Conservation (phyloP, 35 echinoderm and acorn worm genomes). For the Acanthaster planci region DNA sequence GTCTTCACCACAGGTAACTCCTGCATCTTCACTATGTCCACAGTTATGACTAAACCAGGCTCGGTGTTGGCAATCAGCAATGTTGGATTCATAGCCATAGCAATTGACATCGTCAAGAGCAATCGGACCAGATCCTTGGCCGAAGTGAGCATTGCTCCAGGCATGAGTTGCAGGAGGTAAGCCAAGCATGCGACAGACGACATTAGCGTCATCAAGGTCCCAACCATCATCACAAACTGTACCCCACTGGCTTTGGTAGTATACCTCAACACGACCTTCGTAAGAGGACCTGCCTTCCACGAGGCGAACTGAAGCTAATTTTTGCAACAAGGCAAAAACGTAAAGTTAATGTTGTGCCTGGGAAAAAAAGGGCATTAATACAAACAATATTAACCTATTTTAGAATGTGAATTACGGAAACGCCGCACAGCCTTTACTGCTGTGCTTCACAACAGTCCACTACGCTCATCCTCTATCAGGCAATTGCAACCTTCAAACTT, state of each 20-base stretch:
- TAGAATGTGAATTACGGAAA: too few species aligned
- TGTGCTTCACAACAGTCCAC: too few species aligned
- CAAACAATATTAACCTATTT: too few species aligned
- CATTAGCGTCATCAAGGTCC: conserved; percentile 37
- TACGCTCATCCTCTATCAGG: too few species aligned
- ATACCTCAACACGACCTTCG: conserved; percentile 51
- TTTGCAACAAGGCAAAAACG: too few species aligned
- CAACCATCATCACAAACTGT: conserved; percentile 50
- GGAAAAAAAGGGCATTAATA: too few species aligned
- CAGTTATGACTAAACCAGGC: conserved; percentile 41
- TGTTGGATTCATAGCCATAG: conserved; percentile 37
- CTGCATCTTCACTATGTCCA: conserved; percentile 54
- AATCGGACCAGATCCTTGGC: conserved; percentile 40
- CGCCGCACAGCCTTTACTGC: too few species aligned
- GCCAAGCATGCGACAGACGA: conserved; percentile 9
- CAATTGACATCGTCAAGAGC: conserved; percentile 55
- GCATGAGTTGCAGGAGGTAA: conserved; percentile 26
- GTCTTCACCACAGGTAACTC: conserved; percentile 54
- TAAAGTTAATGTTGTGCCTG: too few species aligned
- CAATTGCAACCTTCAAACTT: too few species aligned
- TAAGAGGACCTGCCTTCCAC: neutral
- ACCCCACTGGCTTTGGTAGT: conserved; percentile 39
- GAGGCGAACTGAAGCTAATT: neutral
- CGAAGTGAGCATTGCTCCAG: conserved; percentile 29
- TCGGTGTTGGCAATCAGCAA: conserved; percentile 36